phyloP scores from a whole-genome alignment of 2,888 invertebrate species.

The Cataglyphis cursor region DNA sequence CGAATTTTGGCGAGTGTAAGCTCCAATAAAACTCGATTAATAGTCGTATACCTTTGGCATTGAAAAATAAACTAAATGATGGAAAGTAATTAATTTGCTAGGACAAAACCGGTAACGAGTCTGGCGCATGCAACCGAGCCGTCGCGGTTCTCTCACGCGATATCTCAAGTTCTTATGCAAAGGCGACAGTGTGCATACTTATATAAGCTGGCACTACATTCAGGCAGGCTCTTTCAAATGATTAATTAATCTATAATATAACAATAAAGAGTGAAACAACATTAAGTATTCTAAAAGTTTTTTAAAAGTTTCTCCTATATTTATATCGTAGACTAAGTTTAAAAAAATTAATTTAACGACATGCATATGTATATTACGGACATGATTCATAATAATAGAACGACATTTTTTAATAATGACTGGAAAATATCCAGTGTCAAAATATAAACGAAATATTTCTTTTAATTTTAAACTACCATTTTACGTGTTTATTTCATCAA shows the following conservation, averaged over 20 bases:
- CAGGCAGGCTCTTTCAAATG: not conserved
- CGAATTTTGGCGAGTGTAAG: not conserved
- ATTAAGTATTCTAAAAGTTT: not conserved
- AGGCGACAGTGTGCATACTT: conserved; percentile 11
- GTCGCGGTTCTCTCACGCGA: conserved; percentile 78
- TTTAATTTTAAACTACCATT: not conserved
- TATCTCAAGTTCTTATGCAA: conserved; percentile 75
- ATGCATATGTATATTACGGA: not conserved
- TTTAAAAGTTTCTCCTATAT: not conserved
- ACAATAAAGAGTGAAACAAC: not conserved
- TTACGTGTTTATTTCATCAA: not conserved
- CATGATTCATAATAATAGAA: not conserved
- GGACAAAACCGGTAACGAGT: conserved; percentile 83
- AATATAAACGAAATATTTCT: not conserved
- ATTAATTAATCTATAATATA: not conserved
- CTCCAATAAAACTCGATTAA: conserved; percentile 2
- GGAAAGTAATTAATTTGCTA: conserved; percentile 82
- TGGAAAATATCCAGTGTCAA: not conserved
- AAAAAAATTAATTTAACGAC: not conserved
- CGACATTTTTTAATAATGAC: not conserved
- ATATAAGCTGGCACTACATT: not conserved
- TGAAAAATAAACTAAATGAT: conserved; percentile 73
- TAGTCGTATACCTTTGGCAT: not conserved
- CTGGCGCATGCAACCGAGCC: conserved; percentile 77
- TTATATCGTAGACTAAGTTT: not conserved